Conservation (phyloP, 2,888 invertebrate species). For the Agrilus biguttatus region DNA sequence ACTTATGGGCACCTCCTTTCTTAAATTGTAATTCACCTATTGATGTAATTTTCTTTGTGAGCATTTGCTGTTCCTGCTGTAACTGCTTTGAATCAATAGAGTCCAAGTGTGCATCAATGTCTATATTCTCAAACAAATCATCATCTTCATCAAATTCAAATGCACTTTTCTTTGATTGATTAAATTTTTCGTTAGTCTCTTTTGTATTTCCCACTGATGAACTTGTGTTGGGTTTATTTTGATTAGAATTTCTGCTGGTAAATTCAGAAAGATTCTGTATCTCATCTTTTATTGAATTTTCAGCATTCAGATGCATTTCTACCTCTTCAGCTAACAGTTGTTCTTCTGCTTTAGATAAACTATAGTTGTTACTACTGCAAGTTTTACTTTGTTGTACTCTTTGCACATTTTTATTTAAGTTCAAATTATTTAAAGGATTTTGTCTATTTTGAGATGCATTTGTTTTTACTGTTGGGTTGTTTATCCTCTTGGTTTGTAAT, state of each 20-base stretch:
- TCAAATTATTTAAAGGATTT: no score
- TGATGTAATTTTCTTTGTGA: slow-evolving; percentile 3
- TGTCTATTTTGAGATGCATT: not conserved
- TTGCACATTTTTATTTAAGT: no score
- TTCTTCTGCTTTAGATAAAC: no score
- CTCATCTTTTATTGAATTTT: not conserved
- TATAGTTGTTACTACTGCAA: no score
- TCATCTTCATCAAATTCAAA: slow-evolving; percentile 14
- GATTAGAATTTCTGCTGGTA: not conserved
- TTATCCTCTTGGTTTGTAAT: not conserved
- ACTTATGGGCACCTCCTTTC: slow-evolving; percentile 29
- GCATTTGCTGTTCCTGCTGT: slow-evolving; percentile 1
- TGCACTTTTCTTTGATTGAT: not conserved
- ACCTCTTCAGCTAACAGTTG: no score
- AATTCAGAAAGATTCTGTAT: not conserved
- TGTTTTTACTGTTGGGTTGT: not conserved
- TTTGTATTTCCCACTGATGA: not conserved
- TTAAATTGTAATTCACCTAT: slow-evolving; percentile 16
- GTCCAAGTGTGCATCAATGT: slow-evolving; percentile 19
- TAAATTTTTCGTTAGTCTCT: not conserved
- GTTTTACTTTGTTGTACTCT: no score
- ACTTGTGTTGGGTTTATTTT: not conserved
- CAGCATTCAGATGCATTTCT: not conserved
- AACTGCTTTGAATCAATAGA: slow-evolving; percentile 14
- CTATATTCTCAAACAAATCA: slow-evolving; percentile 21